These are phyloP conservation scores for Lampris megalopsis DNA, from an alignment of 2,113 vertebrate genomes.

Conservation along the genomic window DNA sequence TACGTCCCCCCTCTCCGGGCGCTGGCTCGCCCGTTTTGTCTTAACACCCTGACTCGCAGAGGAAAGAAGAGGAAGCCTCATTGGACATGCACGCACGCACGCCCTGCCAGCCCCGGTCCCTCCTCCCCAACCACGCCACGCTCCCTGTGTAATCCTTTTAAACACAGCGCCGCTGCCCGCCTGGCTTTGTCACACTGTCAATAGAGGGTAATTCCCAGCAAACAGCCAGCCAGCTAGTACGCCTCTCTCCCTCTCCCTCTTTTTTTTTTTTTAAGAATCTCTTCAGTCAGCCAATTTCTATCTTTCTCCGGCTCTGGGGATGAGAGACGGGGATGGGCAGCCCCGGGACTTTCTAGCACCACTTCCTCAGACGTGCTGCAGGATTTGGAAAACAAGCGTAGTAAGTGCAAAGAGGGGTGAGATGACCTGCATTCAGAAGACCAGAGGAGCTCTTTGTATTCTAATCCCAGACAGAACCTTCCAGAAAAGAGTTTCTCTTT, in stretches of 20 bases:
- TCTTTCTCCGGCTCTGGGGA: constrained; percentile 24
- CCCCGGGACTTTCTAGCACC: neutral
- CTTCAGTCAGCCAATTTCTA: constrained; percentile 38
- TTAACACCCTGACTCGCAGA: constrained; percentile 30
- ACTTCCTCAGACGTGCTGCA: constrained; percentile 30
- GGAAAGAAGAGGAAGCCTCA: constrained; percentile 44
- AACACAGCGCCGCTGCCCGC: constrained; percentile 53
- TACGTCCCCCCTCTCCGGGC: constrained; percentile 36
- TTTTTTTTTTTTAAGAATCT: constrained; percentile 13
- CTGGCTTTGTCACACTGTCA: constrained; percentile 73
- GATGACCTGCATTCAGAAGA: constrained; percentile 49
- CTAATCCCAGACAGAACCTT: constrained; percentile 40
- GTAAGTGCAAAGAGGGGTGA: constrained; percentile 18
- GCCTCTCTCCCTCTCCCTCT: constrained; percentile 24
- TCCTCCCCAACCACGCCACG: constrained; percentile 51
- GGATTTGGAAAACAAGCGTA: constrained; percentile 25
- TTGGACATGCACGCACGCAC: constrained; percentile 53
- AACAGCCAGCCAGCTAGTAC: constrained; percentile 50
- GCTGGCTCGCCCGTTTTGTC: constrained; percentile 49
- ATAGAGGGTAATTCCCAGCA: constrained; percentile 69
- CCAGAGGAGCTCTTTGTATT: constrained; percentile 17
- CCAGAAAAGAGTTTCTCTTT: constrained; percentile 32
- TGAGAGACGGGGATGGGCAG: constrained; percentile 10
- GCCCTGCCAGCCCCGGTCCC: constrained; percentile 43
- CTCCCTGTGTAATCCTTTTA: constrained; percentile 81